Evolutionary conservation across 1,140 invertebrate species (phyloP).

Genomic region (Drosophila rufa): DNA sequence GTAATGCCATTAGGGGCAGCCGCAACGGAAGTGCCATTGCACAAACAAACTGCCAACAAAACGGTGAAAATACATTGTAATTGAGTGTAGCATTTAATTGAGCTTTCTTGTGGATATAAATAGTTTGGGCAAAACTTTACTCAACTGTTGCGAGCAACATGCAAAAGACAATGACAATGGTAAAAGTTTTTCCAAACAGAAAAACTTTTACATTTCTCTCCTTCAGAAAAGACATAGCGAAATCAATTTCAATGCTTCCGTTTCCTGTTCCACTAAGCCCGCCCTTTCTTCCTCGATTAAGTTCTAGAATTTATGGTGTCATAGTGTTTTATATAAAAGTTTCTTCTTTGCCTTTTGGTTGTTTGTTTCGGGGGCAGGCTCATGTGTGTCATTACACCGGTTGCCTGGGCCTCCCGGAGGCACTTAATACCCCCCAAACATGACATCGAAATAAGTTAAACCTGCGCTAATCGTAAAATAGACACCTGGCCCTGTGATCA

Average conservation of each 20-base stretch:
- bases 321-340: constrained; percentile 50
- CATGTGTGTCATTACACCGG: constrained; percentile 30
- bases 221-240: constrained; percentile 72
- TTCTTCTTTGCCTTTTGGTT: constrained; percentile 28
- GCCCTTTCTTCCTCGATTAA: constrained; percentile 31
- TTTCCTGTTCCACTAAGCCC: constrained; percentile 27
- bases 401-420: constrained; percentile 14
- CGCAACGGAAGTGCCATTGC: constrained; percentile 61
- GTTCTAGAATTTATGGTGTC: constrained; percentile 60
- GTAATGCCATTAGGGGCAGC: constrained; percentile 62
- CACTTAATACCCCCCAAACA: constrained; percentile 19
- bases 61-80: constrained; percentile 52
- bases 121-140: constrained; percentile 63
- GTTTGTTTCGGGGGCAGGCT: constrained; percentile 30
- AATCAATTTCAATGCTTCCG: constrained; percentile 79
- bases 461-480: constrained; percentile 18
- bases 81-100: constrained; percentile 75
- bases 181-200: constrained; percentile 53
- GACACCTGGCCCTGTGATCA: constrained; percentile 26
- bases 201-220: constrained; percentile 62
- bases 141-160: constrained; percentile 73
- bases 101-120: constrained; percentile 51
- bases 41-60: constrained; percentile 11
- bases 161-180: constrained; percentile 60
- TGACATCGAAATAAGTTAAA: constrained; percentile 31